phyloP scores from a whole-genome alignment of 2,888 invertebrate genomes.

The Listrodromus nycthemerus region DNA sequence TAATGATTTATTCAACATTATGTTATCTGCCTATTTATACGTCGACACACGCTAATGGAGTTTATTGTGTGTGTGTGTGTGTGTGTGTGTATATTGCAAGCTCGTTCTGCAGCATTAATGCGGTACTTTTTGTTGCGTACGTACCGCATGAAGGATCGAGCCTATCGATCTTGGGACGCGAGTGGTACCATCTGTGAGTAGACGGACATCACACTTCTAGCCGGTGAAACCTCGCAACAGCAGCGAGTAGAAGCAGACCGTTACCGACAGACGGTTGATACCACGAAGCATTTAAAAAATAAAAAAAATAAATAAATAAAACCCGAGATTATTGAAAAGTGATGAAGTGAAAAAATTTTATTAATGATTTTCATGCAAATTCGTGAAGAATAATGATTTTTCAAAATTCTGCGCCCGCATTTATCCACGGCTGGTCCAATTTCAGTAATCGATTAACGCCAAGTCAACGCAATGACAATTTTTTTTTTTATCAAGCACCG shows the following conservation, averaged over 20 bases:
- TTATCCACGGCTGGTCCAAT: slow-evolving; percentile 5
- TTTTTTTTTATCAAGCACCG: too few species aligned
- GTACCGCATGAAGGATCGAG: slow-evolving; percentile 38
- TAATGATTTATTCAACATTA: slow-evolving; percentile 32
- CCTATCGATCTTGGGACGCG: slow-evolving; percentile 41
- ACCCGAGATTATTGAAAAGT: background rate
- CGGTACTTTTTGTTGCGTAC: slow-evolving; percentile 60
- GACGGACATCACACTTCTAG: slow-evolving; percentile 3
- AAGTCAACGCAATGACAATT: background rate
- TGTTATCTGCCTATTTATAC: slow-evolving; percentile 13
- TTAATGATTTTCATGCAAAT: background rate
- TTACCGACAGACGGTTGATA: slow-evolving; percentile 35
- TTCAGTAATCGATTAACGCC: background rate
- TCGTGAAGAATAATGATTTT: background rate
- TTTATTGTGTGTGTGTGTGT: slow-evolving; percentile 7
- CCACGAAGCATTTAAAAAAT: background rate
- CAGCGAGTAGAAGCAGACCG: slow-evolving; percentile 6
- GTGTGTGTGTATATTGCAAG: slow-evolving; percentile 13
- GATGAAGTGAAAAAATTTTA: background rate
- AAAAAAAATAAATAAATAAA: background rate
- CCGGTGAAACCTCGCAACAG: background rate
- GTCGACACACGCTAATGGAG: background rate
- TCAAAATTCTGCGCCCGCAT: background rate
- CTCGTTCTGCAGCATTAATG: slow-evolving; percentile 64
- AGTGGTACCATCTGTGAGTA: slow-evolving; percentile 56